Percentiles rank a stretch among this genome's conserved stretches.
Evolutionary conservation across 2,797 vertebrate species (phyloP).

Genomic region (Choloepus didactylus): DNA sequence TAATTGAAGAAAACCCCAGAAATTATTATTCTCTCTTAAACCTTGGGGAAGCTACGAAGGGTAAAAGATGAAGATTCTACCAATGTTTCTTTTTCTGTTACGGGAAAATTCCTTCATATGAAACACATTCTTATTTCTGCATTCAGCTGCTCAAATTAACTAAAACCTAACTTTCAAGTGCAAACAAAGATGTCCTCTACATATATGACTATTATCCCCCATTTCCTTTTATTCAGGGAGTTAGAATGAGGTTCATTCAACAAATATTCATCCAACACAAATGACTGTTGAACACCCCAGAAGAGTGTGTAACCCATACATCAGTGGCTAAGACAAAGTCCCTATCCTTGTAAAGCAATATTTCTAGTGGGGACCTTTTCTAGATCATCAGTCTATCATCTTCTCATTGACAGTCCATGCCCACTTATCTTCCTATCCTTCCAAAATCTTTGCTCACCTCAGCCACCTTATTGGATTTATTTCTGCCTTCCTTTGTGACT

Average conservation of each 20-base stretch:
- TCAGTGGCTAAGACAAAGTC: background rate
- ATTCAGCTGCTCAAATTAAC: background rate
- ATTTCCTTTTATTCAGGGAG: constrained; percentile 13
- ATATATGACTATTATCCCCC: background rate
- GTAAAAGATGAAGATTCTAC: background rate
- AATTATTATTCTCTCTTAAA: constrained; percentile 18
- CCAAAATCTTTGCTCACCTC: background rate
- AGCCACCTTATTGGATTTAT: background rate
- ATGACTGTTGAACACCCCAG: background rate
- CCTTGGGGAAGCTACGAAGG: background rate
- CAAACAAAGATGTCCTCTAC: background rate
- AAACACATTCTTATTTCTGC: background rate
- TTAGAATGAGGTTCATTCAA: background rate
- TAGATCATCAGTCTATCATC: background rate
- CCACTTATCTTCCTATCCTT: background rate
- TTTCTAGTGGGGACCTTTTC: background rate
- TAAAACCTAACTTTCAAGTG: constrained; percentile 17
- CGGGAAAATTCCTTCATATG: background rate
- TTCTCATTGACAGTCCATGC: constrained; percentile 2
- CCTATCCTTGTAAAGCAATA: background rate
- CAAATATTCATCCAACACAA: background rate
- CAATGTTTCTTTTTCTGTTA: background rate
- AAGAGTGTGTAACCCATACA: background rate
- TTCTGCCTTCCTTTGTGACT: background rate
- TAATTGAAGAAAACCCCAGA: background rate